Conservation (phyloP, 2,888 invertebrate genomes). For the Ditula angustiorana region DNA sequence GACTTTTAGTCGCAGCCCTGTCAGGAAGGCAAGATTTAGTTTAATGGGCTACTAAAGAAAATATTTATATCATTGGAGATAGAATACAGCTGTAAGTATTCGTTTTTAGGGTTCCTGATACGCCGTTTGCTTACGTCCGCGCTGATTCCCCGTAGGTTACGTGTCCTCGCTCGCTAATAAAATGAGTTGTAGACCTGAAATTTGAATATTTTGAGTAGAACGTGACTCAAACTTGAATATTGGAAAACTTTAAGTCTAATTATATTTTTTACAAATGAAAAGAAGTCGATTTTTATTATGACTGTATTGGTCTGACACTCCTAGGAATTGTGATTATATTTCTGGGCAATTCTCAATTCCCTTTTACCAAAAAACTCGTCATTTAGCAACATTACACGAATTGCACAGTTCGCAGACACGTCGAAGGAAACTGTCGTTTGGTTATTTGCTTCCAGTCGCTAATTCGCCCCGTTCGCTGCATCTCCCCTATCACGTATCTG, state of each 20-base stretch:
- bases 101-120: neutral
- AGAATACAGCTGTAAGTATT: neutral
- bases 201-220: too few species aligned
- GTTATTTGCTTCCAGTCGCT: constrained; percentile 32
- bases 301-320: too few species aligned
- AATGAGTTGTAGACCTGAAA: too few species aligned
- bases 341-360: too few species aligned
- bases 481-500: constrained; percentile 27
- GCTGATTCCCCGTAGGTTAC: too few species aligned
- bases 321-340: too few species aligned
- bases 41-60: constrained; percentile 10
- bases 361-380: neutral
- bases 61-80: neutral
- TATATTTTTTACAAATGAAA: too few species aligned
- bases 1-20: constrained; percentile 69
- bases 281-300: too few species aligned
- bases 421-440: constrained; percentile 31
- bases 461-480: constrained; percentile 25
- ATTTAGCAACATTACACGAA: neutral
- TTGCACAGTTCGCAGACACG: neutral
- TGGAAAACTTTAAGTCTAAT: too few species aligned
- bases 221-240: too few species aligned
- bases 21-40: constrained; percentile 47
- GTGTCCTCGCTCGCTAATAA: too few species aligned
- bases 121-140: too few species aligned